Conservation (phyloP, 2,888 invertebrate species). For the Pecten maximus region DNA sequence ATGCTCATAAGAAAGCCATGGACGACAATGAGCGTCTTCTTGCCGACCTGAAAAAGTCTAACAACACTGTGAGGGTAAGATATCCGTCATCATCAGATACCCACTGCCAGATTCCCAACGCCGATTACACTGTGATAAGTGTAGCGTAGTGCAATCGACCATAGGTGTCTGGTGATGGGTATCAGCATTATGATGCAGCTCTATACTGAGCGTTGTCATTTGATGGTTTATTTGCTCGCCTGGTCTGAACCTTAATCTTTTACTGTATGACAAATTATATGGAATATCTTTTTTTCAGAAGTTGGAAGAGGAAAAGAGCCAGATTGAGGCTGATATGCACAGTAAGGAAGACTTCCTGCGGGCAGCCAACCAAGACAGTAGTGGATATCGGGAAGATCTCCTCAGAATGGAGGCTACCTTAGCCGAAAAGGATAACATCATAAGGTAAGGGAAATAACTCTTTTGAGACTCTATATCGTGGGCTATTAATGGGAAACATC, state of each 20-base stretch:
- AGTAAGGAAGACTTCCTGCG: conserved; percentile 66
- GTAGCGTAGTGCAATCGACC: no score
- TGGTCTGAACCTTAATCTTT: no score
- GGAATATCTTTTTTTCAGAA: conserved; percentile 56
- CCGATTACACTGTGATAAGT: no score
- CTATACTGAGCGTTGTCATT: no score
- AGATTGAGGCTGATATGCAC: conserved; percentile 65
- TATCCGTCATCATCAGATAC: conserved; percentile 34
- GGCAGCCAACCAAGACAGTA: conserved; percentile 67
- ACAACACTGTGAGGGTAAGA: conserved; percentile 66
- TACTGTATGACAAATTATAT: background rate
- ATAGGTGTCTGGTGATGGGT: no score
- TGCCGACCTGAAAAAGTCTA: conserved; percentile 71
- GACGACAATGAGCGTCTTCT: conserved; percentile 76
- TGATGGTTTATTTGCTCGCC: no score
- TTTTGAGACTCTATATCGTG: no score
- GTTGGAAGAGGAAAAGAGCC: conserved; percentile 69
- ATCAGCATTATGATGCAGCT: no score
- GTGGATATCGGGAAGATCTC: conserved; percentile 64
- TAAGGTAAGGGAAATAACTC: conserved; percentile 65
- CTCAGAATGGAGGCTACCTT: conserved; percentile 68
- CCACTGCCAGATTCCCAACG: no score
- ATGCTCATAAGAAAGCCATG: conserved; percentile 74
- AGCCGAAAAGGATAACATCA: conserved; percentile 72
- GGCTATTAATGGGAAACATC: no score